Conservation (phyloP, 64 coral and sea anemone species). For the Montipora sp. region DNA sequence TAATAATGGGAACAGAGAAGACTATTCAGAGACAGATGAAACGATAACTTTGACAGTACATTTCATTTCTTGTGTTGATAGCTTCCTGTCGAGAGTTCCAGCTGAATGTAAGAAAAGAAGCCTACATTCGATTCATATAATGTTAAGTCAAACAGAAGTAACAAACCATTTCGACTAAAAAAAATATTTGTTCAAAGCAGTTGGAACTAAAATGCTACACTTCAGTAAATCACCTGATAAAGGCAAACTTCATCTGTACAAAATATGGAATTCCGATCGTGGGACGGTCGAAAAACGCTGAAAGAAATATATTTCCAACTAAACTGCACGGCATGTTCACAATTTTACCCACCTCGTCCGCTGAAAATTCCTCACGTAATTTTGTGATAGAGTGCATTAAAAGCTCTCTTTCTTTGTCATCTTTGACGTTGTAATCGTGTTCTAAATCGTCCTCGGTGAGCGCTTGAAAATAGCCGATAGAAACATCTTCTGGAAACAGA, state of each 20-base stretch:
- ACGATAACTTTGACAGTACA: too few species aligned
- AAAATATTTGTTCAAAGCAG: not conserved
- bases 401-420: slow-evolving; percentile 65
- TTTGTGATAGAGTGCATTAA: slow-evolving; percentile 76
- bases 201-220: not conserved
- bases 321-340: not conserved
- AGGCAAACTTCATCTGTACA: not conserved
- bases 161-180: not conserved
- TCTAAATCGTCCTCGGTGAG: slow-evolving; percentile 88
- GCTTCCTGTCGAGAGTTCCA: too few species aligned
- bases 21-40: too few species aligned
- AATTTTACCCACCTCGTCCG: slow-evolving; percentile 49
- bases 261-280: too few species aligned
- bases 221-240: not conserved
- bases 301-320: too few species aligned
- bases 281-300: not conserved
- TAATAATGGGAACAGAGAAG: too few species aligned
- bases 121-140: too few species aligned
- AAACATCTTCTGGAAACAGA: slow-evolving; percentile 67
- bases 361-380: slow-evolving; percentile 77
- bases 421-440: slow-evolving; percentile 81
- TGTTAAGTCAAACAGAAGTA: too few species aligned
- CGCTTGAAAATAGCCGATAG: slow-evolving; percentile 68
- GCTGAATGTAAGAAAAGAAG: too few species aligned
- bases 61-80: too few species aligned